Conservation (phyloP, 1,140 invertebrate genomes). For the Drosophila grimshawi region DNA sequence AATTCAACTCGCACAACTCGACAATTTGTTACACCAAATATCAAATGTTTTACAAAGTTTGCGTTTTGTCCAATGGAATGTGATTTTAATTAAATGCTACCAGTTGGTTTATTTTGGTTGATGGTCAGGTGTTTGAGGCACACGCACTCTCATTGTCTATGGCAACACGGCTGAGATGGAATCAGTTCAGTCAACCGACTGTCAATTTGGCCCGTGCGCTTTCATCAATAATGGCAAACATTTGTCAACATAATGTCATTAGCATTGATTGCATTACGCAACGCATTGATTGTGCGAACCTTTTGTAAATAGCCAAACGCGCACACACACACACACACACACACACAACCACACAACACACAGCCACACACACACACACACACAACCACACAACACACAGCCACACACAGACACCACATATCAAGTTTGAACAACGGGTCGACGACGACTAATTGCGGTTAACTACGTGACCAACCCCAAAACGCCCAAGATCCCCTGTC, state of each 20-base stretch:
- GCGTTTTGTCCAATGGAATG: not conserved
- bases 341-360: slow-evolving; percentile 5
- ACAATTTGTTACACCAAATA: not conserved
- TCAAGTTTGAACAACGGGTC: slow-evolving; percentile 59
- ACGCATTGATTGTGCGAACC: slow-evolving; percentile 72
- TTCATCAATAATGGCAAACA: slow-evolving; percentile 81
- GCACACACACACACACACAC: slow-evolving; percentile 21
- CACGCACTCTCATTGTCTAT: not conserved
- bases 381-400: slow-evolving; percentile 6
- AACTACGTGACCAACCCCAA: slow-evolving; percentile 63
- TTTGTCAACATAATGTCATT: slow-evolving; percentile 83
- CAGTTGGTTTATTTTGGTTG: not conserved
- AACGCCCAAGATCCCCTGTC: slow-evolving; percentile 2
- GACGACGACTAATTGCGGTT: slow-evolving; percentile 74
- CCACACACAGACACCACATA: slow-evolving; percentile 25
- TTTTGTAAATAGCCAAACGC: slow-evolving; percentile 69
- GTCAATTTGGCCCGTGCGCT: slow-evolving; percentile 44
- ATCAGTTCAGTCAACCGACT: slow-evolving; percentile 34
- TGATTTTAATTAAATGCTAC: slow-evolving; percentile 20
- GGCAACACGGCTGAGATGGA: not conserved
- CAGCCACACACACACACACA: not conserved
- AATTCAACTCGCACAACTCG: not conserved
- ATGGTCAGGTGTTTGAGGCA: not conserved
- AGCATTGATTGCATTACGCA: slow-evolving; percentile 80
- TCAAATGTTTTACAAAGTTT: not conserved